phyloP scores from a whole-genome alignment of 1,140 invertebrate genomes.

The Aphaenogaster floridana region DNA sequence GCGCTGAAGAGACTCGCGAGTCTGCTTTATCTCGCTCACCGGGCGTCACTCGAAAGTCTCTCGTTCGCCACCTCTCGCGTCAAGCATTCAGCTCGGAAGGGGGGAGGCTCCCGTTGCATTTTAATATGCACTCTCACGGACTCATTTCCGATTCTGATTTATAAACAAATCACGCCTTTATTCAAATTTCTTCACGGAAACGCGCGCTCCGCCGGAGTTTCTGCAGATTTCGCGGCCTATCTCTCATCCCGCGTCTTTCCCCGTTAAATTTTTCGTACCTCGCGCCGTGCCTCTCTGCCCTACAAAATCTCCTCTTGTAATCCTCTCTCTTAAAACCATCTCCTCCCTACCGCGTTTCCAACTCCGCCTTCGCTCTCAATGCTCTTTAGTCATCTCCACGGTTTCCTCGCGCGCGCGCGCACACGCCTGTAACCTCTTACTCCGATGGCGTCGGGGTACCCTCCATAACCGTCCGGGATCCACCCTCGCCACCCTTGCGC shows the following conservation, averaged over 20 bases:
- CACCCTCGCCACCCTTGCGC: slow-evolving; percentile 54
- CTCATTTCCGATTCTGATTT: slow-evolving; percentile 71
- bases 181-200: slow-evolving; percentile 65
- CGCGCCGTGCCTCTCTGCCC: slow-evolving; percentile 34
- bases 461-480: slow-evolving; percentile 50
- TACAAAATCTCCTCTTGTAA: slow-evolving; percentile 59
- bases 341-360: slow-evolving; percentile 49
- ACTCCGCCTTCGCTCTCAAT: slow-evolving; percentile 56
- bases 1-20: slow-evolving; percentile 15
- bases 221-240: slow-evolving; percentile 44
- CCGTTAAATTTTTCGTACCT: slow-evolving; percentile 48
- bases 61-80: slow-evolving; percentile 45
- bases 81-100: slow-evolving; percentile 34
- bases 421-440: slow-evolving; percentile 57
- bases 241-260: slow-evolving; percentile 32
- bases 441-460: slow-evolving; percentile 49
- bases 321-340: slow-evolving; percentile 67
- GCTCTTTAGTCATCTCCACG: slow-evolving; percentile 59
- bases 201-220: slow-evolving; percentile 14
- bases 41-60: slow-evolving; percentile 52
- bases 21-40: slow-evolving; percentile 65
- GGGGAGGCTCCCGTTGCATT: slow-evolving; percentile 52
- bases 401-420: slow-evolving; percentile 23
- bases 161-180: slow-evolving; percentile 74
- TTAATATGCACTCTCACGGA: slow-evolving; percentile 71